These are phyloP conservation scores for Scaptomyza reducta DNA, from an alignment of 2,888 invertebrate species.

Conservation along the genomic window DNA sequence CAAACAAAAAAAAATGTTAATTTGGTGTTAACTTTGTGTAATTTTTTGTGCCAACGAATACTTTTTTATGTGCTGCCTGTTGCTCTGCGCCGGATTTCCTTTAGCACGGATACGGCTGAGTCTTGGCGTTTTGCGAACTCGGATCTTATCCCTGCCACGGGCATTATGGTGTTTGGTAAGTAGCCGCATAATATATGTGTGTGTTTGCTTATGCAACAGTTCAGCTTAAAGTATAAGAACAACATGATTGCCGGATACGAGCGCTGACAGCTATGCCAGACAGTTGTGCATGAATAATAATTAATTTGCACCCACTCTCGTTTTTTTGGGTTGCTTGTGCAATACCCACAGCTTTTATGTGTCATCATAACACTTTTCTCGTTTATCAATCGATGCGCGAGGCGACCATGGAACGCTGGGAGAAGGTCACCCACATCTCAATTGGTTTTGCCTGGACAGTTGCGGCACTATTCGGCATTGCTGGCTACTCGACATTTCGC, in stretches of 20 bases:
- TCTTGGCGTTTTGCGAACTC: constrained; percentile 90
- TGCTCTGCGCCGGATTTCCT: constrained; percentile 81
- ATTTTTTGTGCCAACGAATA: constrained; percentile 43
- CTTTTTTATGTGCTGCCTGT: constrained; percentile 13
- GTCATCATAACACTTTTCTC: constrained; percentile 94
- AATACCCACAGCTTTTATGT: constrained; percentile 91
- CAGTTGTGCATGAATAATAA: constrained; percentile 6
- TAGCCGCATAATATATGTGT: constrained; percentile 27
- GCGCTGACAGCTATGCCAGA: background rate
- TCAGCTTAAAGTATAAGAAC: constrained; percentile 15
- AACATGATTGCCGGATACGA: constrained; percentile 3
- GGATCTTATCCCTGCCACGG: constrained; percentile 91
- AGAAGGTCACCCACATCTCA: constrained; percentile 91
- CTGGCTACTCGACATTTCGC: constrained; percentile 92
- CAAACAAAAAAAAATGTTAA: constrained; percentile 65
- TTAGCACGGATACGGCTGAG: constrained; percentile 87
- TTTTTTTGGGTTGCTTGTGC: constrained; percentile 19
- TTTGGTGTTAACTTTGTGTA: constrained; percentile 79
- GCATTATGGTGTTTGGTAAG: constrained; percentile 93
- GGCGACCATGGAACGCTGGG: constrained; percentile 91
- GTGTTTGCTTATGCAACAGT: constrained; percentile 20
- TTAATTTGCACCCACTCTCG: constrained; percentile 20
- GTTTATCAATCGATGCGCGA: constrained; percentile 92
- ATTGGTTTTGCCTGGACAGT: constrained; percentile 90
- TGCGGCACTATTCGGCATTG: constrained; percentile 90